Base-by-base conservation (phyloP, 2,888 invertebrate genomes). In the Agelastica alni region DNA sequence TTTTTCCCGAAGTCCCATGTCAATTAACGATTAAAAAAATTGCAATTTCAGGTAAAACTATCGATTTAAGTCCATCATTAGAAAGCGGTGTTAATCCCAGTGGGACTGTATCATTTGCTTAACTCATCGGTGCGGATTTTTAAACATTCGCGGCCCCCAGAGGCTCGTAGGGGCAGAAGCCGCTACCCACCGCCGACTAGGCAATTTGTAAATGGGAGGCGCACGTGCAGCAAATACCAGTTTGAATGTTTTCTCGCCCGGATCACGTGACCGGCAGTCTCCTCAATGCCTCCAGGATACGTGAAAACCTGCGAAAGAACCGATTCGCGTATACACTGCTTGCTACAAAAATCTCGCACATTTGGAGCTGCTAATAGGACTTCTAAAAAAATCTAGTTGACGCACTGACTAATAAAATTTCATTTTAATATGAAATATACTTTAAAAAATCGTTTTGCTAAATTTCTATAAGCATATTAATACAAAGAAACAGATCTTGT, bases 161-260 rank as follows among this genome's bases (percentile, higher is more conserved):
- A 51, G 60, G 54, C 47, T 30, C 36, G 16, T 13, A 47, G 37
- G 45, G 57, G 68, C 66, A 63, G 66, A 64, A 68, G 68, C 67
- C 67, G 66, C 63, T 67, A 67, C 67, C 68, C 68, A 68, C 67
- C 70, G 68, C 69, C 70, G 71, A 63, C 68, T 63, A 68, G 72
- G 75, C 75, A 75, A 75, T 75, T 76, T 76, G 76, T 75, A 76
- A 75, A 76, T 76, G 75, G 75, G 67, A 68, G 58, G 61, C 65
- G 59, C 75, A 72, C 75, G 75, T 75, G 75, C 67, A 72, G 60
- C 69, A 74, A 75, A 75, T 75, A 73, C 74, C 72, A 70, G 70
- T 68, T 73, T 72, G 72, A 74, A 75, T 75, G 74, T 74, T 75
- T 75, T 75, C 74, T 74, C 74, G 73, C 74, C 75, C 64, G 68